Evolutionary conservation across 2,113 vertebrate genomes (phyloP).

Genomic region (Falcunculus frontatus): DNA sequence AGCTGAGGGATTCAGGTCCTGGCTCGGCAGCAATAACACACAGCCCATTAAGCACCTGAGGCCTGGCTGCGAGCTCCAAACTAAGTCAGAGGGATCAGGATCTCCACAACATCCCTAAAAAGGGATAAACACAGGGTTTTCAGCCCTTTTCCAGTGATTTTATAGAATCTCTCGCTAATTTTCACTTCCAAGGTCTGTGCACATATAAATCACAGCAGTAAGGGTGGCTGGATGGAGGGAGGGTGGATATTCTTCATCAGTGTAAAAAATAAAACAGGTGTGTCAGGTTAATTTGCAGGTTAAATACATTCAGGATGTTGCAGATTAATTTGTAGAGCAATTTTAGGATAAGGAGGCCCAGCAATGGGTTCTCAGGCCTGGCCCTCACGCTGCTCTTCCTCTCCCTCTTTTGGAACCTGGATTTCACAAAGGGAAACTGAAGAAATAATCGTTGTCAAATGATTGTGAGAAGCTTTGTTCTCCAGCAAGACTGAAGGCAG

Average conservation of each 20-base stretch:
- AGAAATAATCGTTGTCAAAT: background rate
- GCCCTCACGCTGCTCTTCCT: fast-evolving
- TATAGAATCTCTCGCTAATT: background rate
- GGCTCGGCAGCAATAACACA: constrained; percentile 34
- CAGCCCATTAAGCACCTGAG: constrained; percentile 46
- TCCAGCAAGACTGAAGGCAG: background rate
- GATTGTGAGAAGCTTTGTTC: background rate
- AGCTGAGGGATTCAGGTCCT: constrained; percentile 23
- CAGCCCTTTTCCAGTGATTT: background rate
- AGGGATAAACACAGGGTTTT: background rate
- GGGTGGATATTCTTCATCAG: no score
- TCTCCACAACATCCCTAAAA: background rate
- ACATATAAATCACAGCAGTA: background rate
- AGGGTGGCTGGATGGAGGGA: background rate
- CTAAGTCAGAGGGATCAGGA: background rate
- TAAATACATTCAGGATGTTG: background rate
- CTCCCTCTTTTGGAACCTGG: background rate
- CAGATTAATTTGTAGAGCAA: background rate
- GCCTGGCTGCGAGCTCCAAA: background rate
- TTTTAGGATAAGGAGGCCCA: background rate
- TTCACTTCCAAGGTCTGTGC: background rate
- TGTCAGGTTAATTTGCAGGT: background rate
- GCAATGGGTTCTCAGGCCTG: background rate
- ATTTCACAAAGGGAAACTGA: background rate
- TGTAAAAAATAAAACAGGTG: background rate